Percentiles rank a stretch among this genome's conserved stretches.
Evolutionary conservation across 1,140 invertebrate species (phyloP).

Genomic region (Trichoplusia ni): DNA sequence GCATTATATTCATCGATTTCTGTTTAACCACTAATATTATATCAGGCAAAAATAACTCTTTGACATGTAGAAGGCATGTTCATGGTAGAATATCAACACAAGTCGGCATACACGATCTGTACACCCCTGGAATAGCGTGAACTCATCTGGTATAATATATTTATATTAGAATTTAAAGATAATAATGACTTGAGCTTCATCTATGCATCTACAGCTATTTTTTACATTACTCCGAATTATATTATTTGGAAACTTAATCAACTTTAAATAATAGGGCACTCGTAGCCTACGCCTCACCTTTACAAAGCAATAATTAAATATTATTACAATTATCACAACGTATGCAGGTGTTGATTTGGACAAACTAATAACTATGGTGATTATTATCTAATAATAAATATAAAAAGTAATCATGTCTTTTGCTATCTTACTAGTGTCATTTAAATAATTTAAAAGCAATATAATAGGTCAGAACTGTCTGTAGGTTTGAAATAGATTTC

Average conservation of each 20-base stretch:
- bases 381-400: constrained; percentile 42
- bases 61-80: constrained; percentile 68
- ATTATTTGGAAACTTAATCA: constrained; percentile 28
- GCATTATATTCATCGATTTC: constrained; percentile 27
- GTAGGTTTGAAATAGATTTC: constrained; percentile 74
- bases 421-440: constrained; percentile 51
- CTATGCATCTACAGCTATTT: constrained; percentile 49
- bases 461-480: constrained; percentile 58
- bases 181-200: constrained; percentile 62
- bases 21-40: constrained; percentile 28
- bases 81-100: constrained; percentile 57
- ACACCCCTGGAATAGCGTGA: constrained; percentile 31
- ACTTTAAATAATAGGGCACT: constrained; percentile 23
- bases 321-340: constrained; percentile 55
- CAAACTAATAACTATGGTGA: constrained; percentile 51
- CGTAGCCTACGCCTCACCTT: constrained; percentile 25
- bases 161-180: constrained; percentile 43
- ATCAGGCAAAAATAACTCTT: constrained; percentile 48
- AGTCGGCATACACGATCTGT: constrained; percentile 34
- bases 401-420: constrained; percentile 57
- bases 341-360: constrained; percentile 51
- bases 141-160: constrained; percentile 28
- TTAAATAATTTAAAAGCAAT: constrained; percentile 51
- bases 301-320: constrained; percentile 47
- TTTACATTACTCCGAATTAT: constrained; percentile 26